Conservation (phyloP, 2,888 invertebrate species). For the Drosophila kanekoi region DNA sequence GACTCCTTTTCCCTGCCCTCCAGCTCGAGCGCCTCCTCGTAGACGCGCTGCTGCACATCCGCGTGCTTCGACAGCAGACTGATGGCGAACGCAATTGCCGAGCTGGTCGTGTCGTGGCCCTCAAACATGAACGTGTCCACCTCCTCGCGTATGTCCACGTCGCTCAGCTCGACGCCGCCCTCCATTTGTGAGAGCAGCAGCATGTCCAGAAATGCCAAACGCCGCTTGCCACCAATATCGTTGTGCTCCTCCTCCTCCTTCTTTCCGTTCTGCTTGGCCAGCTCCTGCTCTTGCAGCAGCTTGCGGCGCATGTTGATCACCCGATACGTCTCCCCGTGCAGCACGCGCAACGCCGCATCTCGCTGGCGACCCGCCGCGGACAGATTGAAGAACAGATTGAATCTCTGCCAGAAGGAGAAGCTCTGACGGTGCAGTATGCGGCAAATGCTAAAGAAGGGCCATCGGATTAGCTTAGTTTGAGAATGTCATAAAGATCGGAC, state of each 20-base stretch:
- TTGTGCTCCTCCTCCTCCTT: constrained; percentile 40
- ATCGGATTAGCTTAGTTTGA: too few species aligned
- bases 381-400: constrained; percentile 68
- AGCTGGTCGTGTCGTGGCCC: constrained; percentile 87
- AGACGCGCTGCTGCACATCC: constrained; percentile 85
- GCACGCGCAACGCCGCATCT: constrained; percentile 64
- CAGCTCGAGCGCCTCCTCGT: constrained; percentile 84
- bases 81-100: constrained; percentile 86
- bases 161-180: constrained; percentile 82
- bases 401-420: constrained; percentile 83
- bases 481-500: too few species aligned
- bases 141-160: constrained; percentile 86
- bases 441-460: constrained; percentile 73
- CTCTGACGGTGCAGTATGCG: constrained; percentile 77
- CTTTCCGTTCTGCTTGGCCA: too few species aligned
- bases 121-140: constrained; percentile 88
- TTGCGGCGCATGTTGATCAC: constrained; percentile 80
- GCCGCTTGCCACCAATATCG: constrained; percentile 80
- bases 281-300: constrained; percentile 66
- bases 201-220: constrained; percentile 86
- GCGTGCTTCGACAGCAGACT: constrained; percentile 86
- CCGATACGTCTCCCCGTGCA: constrained; percentile 82
- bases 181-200: constrained; percentile 85
- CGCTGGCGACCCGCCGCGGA: constrained; percentile 62
- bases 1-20: constrained; percentile 83